These are phyloP conservation scores for Drosophila insularis DNA, from an alignment of 1,140 invertebrate species.

Conservation along the genomic window DNA sequence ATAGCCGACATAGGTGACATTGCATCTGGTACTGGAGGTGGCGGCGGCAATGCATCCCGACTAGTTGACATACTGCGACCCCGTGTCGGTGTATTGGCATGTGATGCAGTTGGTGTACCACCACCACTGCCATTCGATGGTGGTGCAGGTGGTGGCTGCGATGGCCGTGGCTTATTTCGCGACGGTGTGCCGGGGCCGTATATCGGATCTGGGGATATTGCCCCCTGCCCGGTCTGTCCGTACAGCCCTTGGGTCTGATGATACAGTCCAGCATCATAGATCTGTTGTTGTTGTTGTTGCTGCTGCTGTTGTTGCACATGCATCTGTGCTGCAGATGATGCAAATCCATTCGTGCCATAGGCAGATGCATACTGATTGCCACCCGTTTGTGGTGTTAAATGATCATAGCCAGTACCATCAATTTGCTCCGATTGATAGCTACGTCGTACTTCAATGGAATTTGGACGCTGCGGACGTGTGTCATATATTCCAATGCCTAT, in stretches of 20 bases:
- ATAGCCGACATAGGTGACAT: slow-evolving; percentile 77
- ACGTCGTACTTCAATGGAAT: slow-evolving; percentile 89
- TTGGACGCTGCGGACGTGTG: slow-evolving; percentile 87
- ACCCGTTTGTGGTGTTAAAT: slow-evolving; percentile 61
- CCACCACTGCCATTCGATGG: slow-evolving; percentile 87
- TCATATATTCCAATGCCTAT: slow-evolving; percentile 81
- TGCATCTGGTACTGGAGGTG: slow-evolving; percentile 90
- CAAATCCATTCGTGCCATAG: slow-evolving; percentile 78
- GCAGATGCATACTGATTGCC: slow-evolving; percentile 60
- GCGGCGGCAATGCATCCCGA: slow-evolving; percentile 91
- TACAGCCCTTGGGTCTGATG: slow-evolving; percentile 82
- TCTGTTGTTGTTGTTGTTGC: slow-evolving; percentile 63
- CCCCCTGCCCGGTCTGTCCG: slow-evolving; percentile 76
- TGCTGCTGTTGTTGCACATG: slow-evolving; percentile 67
- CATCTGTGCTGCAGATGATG: slow-evolving; percentile 49
- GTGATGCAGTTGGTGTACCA: slow-evolving; percentile 87
- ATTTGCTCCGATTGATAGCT: slow-evolving; percentile 86
- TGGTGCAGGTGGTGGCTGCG: slow-evolving; percentile 93
- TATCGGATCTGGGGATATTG: slow-evolving; percentile 83
- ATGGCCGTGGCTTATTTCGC: slow-evolving; percentile 87
- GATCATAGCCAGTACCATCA: slow-evolving; percentile 83
- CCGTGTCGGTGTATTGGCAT: slow-evolving; percentile 87
- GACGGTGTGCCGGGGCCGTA: slow-evolving; percentile 85
- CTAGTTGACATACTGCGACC: slow-evolving; percentile 87
- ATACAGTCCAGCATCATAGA: slow-evolving; percentile 74